Base-by-base conservation (phyloP, 2,888 invertebrate species). In the Drosophila antonietae region DNA sequence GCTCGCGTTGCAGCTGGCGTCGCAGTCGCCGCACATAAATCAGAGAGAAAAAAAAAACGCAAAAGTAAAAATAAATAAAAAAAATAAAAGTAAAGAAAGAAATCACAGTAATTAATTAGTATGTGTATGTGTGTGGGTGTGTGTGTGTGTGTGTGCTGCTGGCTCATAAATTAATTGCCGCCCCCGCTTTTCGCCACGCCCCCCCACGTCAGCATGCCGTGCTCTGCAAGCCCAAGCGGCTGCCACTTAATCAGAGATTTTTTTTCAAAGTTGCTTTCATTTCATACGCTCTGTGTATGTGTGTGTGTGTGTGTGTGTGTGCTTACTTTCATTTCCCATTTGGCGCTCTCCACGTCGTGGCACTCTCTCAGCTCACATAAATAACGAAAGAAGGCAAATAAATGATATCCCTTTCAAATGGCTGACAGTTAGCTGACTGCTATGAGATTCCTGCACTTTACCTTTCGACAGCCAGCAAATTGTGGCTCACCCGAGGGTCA, bases 31-130 rank as follows among this genome's bases (percentile, higher is more conserved):
- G 56, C 72, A 46, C 79, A 83, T 83, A 83, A 87, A 83, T 83
- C 87, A 83, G 23, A 14, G 8, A 15, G 23, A 23, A 46, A 46
- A 46, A 23, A 20, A 44, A 8, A 10, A 43, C 35, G 44, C 7
- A 39, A 23, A 23, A 8, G 28, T 49, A 58, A 33, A 53, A 52
- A 49, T 43, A 46, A 28, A 33, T 44, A 51, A 51, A 47, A 52
- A 57, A 51, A 57, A 35, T 65, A 23, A 70, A 15, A 63, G 4
- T 62, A 61, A 70, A 60, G 43, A 52, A 64, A 75, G 73, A 33
- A 83, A 87, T 83, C 83, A 87, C 87, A 76, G 87, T 83, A 87
- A 83, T 83, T 83, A 83, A 83, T 83, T 83, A 70, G 65, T 49
- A 62, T 67, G 67, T 61, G 53, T 55, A 63, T 58, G 75, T 72